These are phyloP conservation scores for Drosophila fuyamai DNA, from an alignment of 1,140 invertebrate genomes.

Conservation along the genomic window DNA sequence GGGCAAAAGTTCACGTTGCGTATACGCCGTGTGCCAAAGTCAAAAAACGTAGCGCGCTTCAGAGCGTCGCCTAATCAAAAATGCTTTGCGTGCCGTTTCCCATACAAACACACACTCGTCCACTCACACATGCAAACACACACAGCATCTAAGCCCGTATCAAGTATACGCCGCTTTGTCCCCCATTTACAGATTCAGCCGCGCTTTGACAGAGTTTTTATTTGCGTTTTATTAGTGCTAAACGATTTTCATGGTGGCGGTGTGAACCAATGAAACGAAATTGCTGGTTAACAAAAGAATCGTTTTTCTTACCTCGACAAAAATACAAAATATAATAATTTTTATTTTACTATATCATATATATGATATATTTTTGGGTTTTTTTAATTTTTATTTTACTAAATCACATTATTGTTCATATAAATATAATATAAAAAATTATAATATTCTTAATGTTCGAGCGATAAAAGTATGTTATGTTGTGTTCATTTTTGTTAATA, in stretches of 20 bases:
- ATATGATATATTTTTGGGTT: too few species aligned
- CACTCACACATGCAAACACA: background rate
- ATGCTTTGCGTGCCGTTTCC: slow-evolving; percentile 74
- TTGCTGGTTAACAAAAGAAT: slow-evolving; percentile 30
- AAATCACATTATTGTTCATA: too few species aligned
- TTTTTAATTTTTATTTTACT: too few species aligned
- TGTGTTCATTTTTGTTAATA: too few species aligned
- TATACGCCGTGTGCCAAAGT: slow-evolving; percentile 68
- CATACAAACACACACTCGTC: slow-evolving; percentile 20
- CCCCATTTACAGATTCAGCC: slow-evolving; percentile 42
- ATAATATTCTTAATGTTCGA: too few species aligned
- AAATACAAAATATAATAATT: too few species aligned
- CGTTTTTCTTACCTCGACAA: background rate
- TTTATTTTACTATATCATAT: too few species aligned
- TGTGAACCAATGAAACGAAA: slow-evolving; percentile 9
- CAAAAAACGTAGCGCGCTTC: slow-evolving; percentile 57
- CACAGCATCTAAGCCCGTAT: slow-evolving; percentile 34
- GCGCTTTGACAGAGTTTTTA: slow-evolving; percentile 60
- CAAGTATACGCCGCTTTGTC: slow-evolving; percentile 62
- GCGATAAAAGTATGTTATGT: too few species aligned
- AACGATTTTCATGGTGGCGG: slow-evolving; percentile 44
- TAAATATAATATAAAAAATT: too few species aligned
- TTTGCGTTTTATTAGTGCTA: slow-evolving; percentile 68
- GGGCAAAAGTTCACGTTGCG: slow-evolving; percentile 68
- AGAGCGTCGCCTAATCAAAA: slow-evolving; percentile 76